Evolutionary conservation across 2,888 invertebrate genomes (phyloP), one percentile per base, ranked within the genome.

Genomic region (Limenitis camilla): DNA sequence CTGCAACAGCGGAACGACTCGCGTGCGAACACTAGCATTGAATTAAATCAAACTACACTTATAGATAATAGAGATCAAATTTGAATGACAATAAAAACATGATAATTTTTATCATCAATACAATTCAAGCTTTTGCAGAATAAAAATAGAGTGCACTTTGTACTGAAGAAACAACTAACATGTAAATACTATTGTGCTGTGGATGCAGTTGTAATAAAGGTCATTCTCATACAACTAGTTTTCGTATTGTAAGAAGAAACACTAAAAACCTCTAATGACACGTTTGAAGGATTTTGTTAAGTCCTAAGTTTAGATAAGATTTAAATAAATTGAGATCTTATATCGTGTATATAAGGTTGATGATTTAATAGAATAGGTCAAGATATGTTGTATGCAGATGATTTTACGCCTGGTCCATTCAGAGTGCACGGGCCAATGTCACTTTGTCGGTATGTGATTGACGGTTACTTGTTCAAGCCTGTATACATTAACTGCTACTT

Each of bases 1-100:
- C 53, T 55, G 64, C 63, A 67, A 62, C 60, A 68, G 64, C 72
- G 75, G 69, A 76, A 79, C 78, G 72, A 55, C 55, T 77, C 70
- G 79, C 78, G 78, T 76, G 78, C 68, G 57, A 47, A 46, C 8
- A 33, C 6, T 41, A 11, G 6, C 36, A 33, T 38, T 45, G 52
- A 51, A 30, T 29, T 10, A 55, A 62, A 51, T 47, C n/a, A 33
- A 49, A 40, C 47, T 36, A 43, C 47, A 56, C 29, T 46, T 39
- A 29, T n/a, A 19, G 9, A 8, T 5, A 11, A 45, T 35, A 43
- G 30, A 56, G 36, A 47, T 36, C 60, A 38, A 53, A 52, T 49
- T 44, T 5, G 39, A 40, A 46, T 40, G 8, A 31, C 28, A 35
- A 6, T 33, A 41, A 49, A 45, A 42, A 38, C 28, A 49, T 36